Evolutionary conservation across 2,113 vertebrate genomes (phyloP).

Genomic region (Mugil cephalus): DNA sequence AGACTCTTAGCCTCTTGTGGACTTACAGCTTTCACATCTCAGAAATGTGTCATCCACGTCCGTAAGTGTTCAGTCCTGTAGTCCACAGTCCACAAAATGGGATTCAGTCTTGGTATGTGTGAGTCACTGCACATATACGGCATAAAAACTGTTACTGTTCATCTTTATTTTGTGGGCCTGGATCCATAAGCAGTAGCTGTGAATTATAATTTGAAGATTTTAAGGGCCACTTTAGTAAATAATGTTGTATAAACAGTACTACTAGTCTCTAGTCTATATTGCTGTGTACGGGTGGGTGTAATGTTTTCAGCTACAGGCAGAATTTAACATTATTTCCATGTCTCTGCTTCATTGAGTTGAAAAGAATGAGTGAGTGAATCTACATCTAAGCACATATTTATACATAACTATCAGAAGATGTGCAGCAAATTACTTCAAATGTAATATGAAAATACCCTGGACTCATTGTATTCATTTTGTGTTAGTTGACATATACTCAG

Average conservation of each 20-base stretch:
- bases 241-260: not conserved
- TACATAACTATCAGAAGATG: not conserved
- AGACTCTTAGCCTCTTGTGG: constrained; percentile 57
- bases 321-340: constrained; percentile 15
- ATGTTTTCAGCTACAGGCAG: constrained; percentile 23
- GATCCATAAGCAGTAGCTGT: constrained; percentile 15
- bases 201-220: constrained; percentile 4
- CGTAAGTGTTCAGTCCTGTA: constrained; percentile 41
- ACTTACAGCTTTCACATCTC: constrained; percentile 38
- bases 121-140: constrained; percentile 48
- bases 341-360: constrained; percentile 23
- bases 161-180: constrained; percentile 32
- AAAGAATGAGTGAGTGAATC: constrained; percentile 4
- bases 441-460: not conserved
- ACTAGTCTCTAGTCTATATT: not conserved
- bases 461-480: not conserved
- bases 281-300: constrained; percentile 15
- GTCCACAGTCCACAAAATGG: constrained; percentile 55
- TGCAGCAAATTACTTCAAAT: not conserved
- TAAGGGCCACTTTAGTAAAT: not conserved
- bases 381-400: constrained; percentile 5
- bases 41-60: constrained; percentile 53
- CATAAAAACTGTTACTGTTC: constrained; percentile 31
- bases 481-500: not conserved
- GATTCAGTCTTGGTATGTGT: constrained; percentile 54